phyloP scores from a whole-genome alignment of 2,113 vertebrate species.

The Pseudorhombus dupliciocellatus region DNA sequence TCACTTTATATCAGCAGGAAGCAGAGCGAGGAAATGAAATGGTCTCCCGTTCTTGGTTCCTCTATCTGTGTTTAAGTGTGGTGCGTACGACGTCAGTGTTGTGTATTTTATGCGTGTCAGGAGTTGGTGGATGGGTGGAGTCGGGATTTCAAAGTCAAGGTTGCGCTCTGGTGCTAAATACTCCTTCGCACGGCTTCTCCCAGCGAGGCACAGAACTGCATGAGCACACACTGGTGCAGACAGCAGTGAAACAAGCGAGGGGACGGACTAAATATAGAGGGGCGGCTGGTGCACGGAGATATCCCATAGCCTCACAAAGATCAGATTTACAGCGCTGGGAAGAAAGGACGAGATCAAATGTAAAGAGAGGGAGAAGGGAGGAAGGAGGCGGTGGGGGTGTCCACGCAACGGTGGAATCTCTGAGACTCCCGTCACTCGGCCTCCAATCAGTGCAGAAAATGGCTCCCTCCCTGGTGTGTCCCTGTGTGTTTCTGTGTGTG shows the following conservation, averaged over 20 bases:
- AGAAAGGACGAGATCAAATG: slow-evolving; percentile 48
- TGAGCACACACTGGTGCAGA: slow-evolving; percentile 34
- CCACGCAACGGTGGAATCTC: slow-evolving; percentile 25
- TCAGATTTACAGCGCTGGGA: slow-evolving; percentile 51
- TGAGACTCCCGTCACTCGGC: slow-evolving; percentile 37
- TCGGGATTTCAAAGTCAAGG: slow-evolving; percentile 37
- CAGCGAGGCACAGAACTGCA: slow-evolving; percentile 30
- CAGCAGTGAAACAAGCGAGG: slow-evolving; percentile 39
- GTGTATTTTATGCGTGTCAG: slow-evolving; percentile 33
- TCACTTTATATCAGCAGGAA: slow-evolving; percentile 72
- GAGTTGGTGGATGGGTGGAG: not conserved
- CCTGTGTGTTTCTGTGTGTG: slow-evolving; percentile 26
- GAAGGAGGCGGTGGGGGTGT: slow-evolving; percentile 21
- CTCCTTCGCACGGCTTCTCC: slow-evolving; percentile 36
- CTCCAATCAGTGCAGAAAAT: slow-evolving; percentile 55
- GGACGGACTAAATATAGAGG: slow-evolving; percentile 48
- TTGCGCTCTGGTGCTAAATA: slow-evolving; percentile 67
- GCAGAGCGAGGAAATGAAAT: slow-evolving; percentile 51
- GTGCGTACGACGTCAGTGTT: slow-evolving; percentile 32
- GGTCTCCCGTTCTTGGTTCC: slow-evolving; percentile 37
- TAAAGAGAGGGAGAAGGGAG: slow-evolving; percentile 30
- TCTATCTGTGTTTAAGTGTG: slow-evolving; percentile 46
- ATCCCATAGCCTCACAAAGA: slow-evolving; percentile 52
- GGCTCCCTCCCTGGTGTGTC: slow-evolving; percentile 35
- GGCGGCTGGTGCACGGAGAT: slow-evolving; percentile 48